Base-by-base conservation (phyloP, 1,140 invertebrate genomes). In the Idris sp. region DNA sequence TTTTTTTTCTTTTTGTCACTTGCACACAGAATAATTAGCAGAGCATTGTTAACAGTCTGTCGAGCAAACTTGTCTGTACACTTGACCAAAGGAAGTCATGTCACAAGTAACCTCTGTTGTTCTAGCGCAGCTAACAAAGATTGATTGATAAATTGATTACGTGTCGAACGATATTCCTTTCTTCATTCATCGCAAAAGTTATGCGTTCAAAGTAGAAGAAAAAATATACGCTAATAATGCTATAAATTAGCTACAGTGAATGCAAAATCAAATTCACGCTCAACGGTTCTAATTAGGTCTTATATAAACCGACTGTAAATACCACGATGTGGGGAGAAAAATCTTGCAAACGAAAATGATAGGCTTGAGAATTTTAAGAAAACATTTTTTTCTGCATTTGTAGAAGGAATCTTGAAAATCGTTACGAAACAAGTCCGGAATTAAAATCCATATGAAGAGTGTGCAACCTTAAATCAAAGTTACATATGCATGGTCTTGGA, bases 381-480 rank as follows among this genome's bases (percentile, higher is more conserved):
- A 22, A 26, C 15, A 35, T 44, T 25, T 22, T 62, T 49, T 0
- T n/a, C n/a, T n/a, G n/a, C n/a, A 30, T 40, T 31, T 11, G 6
- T n/a, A n/a, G 0, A 0, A 14, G 26, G 25, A 41, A 43, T 41
- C 43, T 33, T 26, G 38, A 18, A 11, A 48, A 26, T 19, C 3
- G 35, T 62, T 62, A 22, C 28, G 56, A 61, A 48, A 61, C 11
- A 9, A 40, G 25, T 16, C 56, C 31, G 56, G 35, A 61, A 61
- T 61, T 28, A 6, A 18, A 44, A 28, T 59, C 33, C 35, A 28
- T n/a, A n/a, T 38, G 13, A 8, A 36, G 3, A 48, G 30, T 49
- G 44, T 10, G 58, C 18, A 62, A 51, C 30, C 26, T 30, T 41
- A 43, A 51, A 64, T 53, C 14, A 64, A 64, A 64, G 48, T 53